Evolutionary conservation across 2,797 vertebrate genomes (phyloP).

Genomic region (Carduelis carduelis): DNA sequence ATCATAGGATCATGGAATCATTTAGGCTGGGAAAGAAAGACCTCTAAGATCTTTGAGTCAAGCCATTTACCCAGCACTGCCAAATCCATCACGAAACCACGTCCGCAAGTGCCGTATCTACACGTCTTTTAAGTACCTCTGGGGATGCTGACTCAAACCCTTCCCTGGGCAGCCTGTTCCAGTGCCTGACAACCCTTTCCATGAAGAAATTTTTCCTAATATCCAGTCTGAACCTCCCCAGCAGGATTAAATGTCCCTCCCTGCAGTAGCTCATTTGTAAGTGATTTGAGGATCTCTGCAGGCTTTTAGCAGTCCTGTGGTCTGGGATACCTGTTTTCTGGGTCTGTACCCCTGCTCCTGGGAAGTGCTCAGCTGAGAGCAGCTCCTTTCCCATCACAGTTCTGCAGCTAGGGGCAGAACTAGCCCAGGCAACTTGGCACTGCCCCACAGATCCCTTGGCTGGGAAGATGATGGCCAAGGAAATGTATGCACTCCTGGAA

Average conservation of each 20-base stretch:
- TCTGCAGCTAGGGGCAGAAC: not conserved
- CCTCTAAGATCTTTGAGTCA: not conserved
- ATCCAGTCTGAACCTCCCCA: not conserved
- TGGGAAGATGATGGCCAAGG: not conserved
- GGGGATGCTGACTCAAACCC: not conserved
- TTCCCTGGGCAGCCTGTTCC: not conserved
- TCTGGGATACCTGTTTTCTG: not conserved
- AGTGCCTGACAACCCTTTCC: not conserved
- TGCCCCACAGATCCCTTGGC: not conserved
- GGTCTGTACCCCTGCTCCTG: not conserved
- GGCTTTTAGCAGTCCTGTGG: not conserved
- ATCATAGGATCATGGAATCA: not conserved
- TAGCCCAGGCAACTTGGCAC: rapidly evolving
- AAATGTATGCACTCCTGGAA: not conserved
- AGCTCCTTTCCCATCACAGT: not conserved
- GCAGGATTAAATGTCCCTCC: not conserved
- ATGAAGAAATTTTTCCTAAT: not conserved
- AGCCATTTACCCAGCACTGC: not conserved
- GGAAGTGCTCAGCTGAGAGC: not conserved
- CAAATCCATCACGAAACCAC: not conserved
- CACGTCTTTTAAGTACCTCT: not conserved
- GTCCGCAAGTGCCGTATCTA: not conserved
- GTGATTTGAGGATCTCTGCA: not conserved
- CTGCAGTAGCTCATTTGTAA: not conserved
- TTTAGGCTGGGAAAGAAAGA: not conserved